Evolutionary conservation across 1,140 invertebrate genomes (phyloP), one percentile per base, ranked within the genome.

Genomic region (Onthophagus taurus): DNA sequence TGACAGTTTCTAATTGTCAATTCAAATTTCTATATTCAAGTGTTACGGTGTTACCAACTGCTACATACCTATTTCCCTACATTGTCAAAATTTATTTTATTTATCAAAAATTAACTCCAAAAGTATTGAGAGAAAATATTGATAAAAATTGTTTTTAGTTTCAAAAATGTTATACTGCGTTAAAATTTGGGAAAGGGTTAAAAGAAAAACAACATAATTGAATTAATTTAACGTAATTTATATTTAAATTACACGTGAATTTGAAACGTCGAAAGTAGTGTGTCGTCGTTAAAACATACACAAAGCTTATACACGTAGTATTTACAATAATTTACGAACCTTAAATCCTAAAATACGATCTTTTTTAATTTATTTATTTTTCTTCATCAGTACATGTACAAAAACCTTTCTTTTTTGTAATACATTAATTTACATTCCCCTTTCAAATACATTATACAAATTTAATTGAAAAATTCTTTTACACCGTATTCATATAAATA

Each of bases 281-380:
- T 33, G 42, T 23, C 12, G 36, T 30, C 42, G 44, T 20, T 43
- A 44, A 48, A 48, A 48, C 42, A 43, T 43, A 24, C 42, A 43
- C 42, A 34, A 43, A 43, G 42, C 42, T 34, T 43, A 43, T 43
- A 33, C 33, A 43, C 42, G 33, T 17, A 33, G 33, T 29, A 17
- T 6, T 26, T 7, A 6, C 6, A 26, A 26, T 26, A 26, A 7
- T 26, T 7, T n/a, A 26, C n/a, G n/a, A n/a, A 26, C n/a, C 6
- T n/a, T 7, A 26, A 26, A 26, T 26, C 6, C 6, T 26, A 26
- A 6, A 26, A 7, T n/a, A n/a, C n/a, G n/a, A 26, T 7, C 6
- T 26, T 26, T 26, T 7, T n/a, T 7, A n/a, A 7, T 26, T n/a
- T 26, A 7, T 26, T 26, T 26, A 7, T 26, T 26, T 7, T 26